Percentiles rank a stretch among this genome's conserved stretches.
Evolutionary conservation across 2,888 invertebrate genomes (phyloP).

Genomic region (Leucozona laternaria): DNA sequence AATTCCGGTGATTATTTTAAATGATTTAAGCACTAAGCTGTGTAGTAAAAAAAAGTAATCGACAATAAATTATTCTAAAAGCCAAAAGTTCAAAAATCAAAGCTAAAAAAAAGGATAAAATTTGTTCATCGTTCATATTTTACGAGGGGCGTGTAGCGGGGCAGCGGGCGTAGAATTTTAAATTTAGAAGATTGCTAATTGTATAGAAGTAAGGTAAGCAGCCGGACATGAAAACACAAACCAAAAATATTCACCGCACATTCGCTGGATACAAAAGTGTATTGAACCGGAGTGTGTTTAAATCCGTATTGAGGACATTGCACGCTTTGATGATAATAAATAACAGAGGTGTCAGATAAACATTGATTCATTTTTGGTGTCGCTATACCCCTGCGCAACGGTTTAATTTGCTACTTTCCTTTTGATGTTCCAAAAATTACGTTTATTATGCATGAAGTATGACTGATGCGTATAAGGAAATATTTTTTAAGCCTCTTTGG

Average conservation of each 20-base stretch:
- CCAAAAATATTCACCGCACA: slow-evolving; percentile 10
- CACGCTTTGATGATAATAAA: slow-evolving; percentile 3
- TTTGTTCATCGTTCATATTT: not conserved
- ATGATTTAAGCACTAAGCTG: not conserved
- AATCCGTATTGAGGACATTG: slow-evolving; percentile 19
- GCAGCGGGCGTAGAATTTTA: slow-evolving; percentile 25
- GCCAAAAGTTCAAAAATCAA: not conserved
- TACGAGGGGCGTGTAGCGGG: not conserved
- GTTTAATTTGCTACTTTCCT: not conserved
- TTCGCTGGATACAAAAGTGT: slow-evolving; percentile 18
- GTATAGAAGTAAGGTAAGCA: slow-evolving; percentile 7
- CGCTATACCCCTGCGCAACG: not conserved
- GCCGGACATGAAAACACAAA: slow-evolving; percentile 4
- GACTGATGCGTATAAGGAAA: not conserved
- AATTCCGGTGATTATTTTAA: slow-evolving; percentile 42
- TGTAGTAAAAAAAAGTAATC: not conserved
- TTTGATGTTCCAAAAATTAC: not conserved
- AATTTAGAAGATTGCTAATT: not conserved
- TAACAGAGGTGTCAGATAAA: slow-evolving; percentile 13
- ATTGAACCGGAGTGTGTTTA: slow-evolving; percentile 1
- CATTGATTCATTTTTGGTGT: slow-evolving; percentile 8
- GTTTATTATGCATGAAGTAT: not conserved
- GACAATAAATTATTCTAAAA: not conserved
- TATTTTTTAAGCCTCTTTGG: not conserved
- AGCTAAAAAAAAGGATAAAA: not conserved